Conservation (phyloP, 2,888 invertebrate genomes). For the Nasonovia ribisnigri region DNA sequence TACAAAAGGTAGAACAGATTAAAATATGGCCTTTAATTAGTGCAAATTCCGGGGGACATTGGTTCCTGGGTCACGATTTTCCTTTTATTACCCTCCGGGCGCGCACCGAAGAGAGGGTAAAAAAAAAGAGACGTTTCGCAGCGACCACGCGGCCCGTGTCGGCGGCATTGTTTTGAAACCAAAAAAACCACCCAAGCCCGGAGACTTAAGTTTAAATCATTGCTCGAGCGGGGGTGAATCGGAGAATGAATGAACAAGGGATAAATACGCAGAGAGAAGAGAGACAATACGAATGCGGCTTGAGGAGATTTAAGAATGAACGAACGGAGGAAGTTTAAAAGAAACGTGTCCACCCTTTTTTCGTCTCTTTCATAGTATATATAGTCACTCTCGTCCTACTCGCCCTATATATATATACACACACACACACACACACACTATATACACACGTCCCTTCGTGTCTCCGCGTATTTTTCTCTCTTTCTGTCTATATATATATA, state of each 20-base stretch:
- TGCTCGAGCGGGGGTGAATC: background rate
- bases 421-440: background rate
- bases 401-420: background rate
- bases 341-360: constrained; percentile 16
- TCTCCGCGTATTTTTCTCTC: background rate
- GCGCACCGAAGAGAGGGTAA: background rate
- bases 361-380: background rate
- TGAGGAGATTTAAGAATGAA: background rate
- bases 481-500: too few species aligned
- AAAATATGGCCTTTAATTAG: constrained; percentile 64
- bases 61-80: constrained; percentile 51
- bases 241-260: background rate
- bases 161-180: constrained; percentile 44
- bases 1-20: constrained; percentile 61
- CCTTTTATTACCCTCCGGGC: constrained; percentile 23
- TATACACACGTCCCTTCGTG: background rate
- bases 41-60: constrained; percentile 47
- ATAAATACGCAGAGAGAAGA: background rate
- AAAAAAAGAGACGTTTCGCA: constrained; percentile 13
- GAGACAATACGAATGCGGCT: constrained; percentile 24
- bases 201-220: constrained; percentile 25
- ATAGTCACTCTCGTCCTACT: background rate
- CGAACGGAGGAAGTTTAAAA: constrained; percentile 1
- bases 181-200: background rate
- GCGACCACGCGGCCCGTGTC: background rate